Base-by-base conservation (phyloP, 2,113 vertebrate genomes). In the Miniopterus natalensis region DNA sequence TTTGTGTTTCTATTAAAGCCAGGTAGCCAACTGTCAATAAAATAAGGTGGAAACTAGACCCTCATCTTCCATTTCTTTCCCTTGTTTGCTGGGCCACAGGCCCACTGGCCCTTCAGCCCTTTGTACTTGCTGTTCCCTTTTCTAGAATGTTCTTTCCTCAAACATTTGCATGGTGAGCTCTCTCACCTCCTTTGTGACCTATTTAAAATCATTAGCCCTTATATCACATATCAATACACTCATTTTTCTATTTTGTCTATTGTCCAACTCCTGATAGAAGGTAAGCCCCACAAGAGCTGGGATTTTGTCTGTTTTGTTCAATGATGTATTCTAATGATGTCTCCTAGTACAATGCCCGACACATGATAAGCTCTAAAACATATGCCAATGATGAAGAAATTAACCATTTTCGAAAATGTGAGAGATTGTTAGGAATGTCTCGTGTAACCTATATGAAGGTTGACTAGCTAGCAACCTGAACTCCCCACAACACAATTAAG, bases 1-100 rank as follows among this genome's bases (percentile, higher is more conserved):
- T 51, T 55, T 86, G 36, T 77, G 78, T 74, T 94, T 92, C 36
- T 21, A 53, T 71, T 42, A 78, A 88, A 89, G 42, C 21, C 55
- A 74, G 68, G 61, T 27, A 66, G 55, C 7, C 0, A 6, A 29
- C 40, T n/a, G 18, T 80, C 29, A 95, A 59, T 27, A 83, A 61
- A 71, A 61, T 5, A 9, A 75, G 40, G 78, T 42, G 6, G 47
- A 70, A 75, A 70, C 25, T 8, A 20, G 68, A 47, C 10, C 10
- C 45, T 53, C 25, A 7, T 42, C 71, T 53, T 77, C 57, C 15
- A 25, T n/a, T 49, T 17, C 23, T 29, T 20, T 68, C 21, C 61
- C 71, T 47, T 14, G 36, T 13, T 79, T 27, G 20, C 49, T n/a
- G 0, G 6, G 47, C 23, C 53, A 61, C 36, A 84, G 27, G n/a